A percentile compares a stretch with the other conserved stretches of the same genome.
Evolutionary conservation across 2,797 vertebrate species (phyloP).

Genomic region (Amblyraja radiata): DNA sequence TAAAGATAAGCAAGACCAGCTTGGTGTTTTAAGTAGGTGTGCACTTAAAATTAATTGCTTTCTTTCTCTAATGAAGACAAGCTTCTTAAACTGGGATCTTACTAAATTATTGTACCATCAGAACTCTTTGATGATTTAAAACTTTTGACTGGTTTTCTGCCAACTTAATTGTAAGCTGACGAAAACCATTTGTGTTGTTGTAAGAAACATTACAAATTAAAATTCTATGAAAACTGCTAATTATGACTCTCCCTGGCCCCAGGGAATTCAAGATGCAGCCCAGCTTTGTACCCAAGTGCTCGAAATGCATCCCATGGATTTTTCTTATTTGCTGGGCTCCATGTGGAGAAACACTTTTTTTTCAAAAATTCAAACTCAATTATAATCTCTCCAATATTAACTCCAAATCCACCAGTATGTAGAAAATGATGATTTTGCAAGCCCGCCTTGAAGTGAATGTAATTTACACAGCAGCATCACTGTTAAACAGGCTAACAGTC

Average conservation of each 20-base stretch:
- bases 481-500: background rate
- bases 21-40: background rate
- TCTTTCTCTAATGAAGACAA: slow-evolving; percentile 5
- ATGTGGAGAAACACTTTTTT: background rate
- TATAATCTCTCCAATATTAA: background rate
- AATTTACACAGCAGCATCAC: background rate
- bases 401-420: background rate
- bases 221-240: background rate
- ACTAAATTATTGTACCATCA: background rate
- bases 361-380: background rate
- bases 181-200: background rate
- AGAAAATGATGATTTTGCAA: too few relatives aligned
- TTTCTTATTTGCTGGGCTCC: background rate
- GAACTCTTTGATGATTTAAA: slow-evolving; percentile 1
- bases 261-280: background rate
- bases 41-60: background rate
- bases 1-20: slow-evolving; percentile 21
- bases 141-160: background rate
- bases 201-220: background rate
- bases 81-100: slow-evolving; percentile 18
- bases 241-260: too few relatives aligned
- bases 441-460: background rate
- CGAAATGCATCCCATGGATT: background rate
- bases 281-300: background rate
- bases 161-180: background rate